These are phyloP conservation scores for Zoanthus sociatus DNA, from an alignment of 92 coral and sea anemone species.

Conservation along the genomic window DNA sequence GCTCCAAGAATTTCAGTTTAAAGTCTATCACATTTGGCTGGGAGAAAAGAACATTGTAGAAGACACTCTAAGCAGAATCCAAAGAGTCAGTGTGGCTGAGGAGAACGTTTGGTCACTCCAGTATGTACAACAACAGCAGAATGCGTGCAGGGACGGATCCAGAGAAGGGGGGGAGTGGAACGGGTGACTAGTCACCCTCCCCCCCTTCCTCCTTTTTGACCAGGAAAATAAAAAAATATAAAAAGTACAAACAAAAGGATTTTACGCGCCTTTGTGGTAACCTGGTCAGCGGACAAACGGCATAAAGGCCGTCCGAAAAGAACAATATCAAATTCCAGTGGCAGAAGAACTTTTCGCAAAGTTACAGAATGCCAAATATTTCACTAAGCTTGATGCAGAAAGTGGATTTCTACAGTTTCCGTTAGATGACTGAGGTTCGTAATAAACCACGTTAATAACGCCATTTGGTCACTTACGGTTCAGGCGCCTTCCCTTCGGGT, in stretches of 20 bases:
- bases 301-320: neutral
- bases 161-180: too few species aligned
- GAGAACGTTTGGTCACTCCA: neutral
- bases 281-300: too few species aligned
- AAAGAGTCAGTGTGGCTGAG: slow-evolving; percentile 13
- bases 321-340: neutral
- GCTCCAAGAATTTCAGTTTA: slow-evolving; percentile 55
- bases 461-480: neutral
- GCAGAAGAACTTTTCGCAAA: neutral
- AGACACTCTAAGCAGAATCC: slow-evolving; percentile 53
- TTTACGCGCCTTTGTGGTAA: too few species aligned
- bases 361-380: slow-evolving; percentile 9
- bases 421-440: slow-evolving; percentile 2
- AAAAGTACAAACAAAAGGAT: too few species aligned
- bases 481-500: slow-evolving; percentile 14
- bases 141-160: too few species aligned
- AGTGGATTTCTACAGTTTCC: slow-evolving; percentile 15
- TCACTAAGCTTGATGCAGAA: slow-evolving; percentile 32
- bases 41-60: slow-evolving; percentile 53
- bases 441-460: slow-evolving; percentile 13
- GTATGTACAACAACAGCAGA: neutral
- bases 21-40: slow-evolving; percentile 50
- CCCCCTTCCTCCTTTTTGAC: too few species aligned
- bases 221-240: too few species aligned
- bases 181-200: too few species aligned